A percentile compares a stretch with the other conserved stretches of the same genome.
Conservation (phyloP, 2,888 invertebrate genomes). For the Drymonia ruficornis region DNA sequence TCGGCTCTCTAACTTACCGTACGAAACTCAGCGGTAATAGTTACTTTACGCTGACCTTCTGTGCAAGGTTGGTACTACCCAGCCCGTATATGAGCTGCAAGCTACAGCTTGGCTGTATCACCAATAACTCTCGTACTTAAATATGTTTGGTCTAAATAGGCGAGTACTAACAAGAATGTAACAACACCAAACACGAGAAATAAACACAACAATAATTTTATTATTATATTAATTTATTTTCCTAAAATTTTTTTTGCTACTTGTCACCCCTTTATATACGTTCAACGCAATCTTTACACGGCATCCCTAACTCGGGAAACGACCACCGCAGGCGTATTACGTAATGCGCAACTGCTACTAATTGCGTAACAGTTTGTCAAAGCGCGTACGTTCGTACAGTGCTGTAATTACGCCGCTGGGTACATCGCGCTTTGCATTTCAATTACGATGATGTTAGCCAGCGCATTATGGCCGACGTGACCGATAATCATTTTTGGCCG, state of each 20-base stretch:
- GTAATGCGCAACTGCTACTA: constrained; percentile 47
- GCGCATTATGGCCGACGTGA: constrained; percentile 17
- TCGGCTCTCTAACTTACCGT: no score
- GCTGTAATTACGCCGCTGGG: constrained; percentile 47
- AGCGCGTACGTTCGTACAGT: constrained; percentile 47
- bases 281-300: background rate
- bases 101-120: no score
- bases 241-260: background rate
- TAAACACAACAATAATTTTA: no score
- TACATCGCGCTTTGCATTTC: constrained; percentile 51
- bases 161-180: no score
- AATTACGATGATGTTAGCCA: constrained; percentile 37
- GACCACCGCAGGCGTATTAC: constrained; percentile 44
- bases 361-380: constrained; percentile 61
- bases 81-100: no score
- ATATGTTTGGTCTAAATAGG: no score
- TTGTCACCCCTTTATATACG: background rate
- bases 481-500: constrained; percentile 23
- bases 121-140: no score
- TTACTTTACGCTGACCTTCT: no score
- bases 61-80: no score
- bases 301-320: constrained; percentile 19
- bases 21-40: no score
- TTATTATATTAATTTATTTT: no score
- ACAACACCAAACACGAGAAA: no score